Conservation (phyloP, 2,888 invertebrate species). For the Halictus quadricinctus region DNA sequence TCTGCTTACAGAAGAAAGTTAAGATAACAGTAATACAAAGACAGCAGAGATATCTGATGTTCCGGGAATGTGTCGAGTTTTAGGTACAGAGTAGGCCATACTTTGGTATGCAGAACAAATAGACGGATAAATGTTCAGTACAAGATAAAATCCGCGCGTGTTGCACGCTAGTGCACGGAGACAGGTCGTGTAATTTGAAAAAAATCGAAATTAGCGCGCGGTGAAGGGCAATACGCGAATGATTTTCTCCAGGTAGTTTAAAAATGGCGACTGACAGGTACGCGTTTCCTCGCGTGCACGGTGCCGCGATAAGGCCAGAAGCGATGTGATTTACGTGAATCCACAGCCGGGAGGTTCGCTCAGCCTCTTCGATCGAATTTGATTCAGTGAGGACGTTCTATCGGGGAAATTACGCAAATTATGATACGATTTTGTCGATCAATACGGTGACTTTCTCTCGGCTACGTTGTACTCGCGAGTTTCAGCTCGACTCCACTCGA, state of each 20-base stretch:
- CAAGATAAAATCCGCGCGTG: constrained; percentile 35
- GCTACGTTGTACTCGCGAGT: constrained; percentile 40
- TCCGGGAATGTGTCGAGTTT: background rate
- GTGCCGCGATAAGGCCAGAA: constrained; percentile 58
- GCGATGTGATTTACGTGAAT: constrained; percentile 51
- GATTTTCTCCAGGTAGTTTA: constrained; percentile 79
- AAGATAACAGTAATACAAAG: constrained; percentile 28
- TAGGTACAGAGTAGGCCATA: too few species aligned
- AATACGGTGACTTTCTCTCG: constrained; percentile 49
- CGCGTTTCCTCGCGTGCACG: constrained; percentile 71
- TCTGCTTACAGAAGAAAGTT: background rate
- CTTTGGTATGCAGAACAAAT: background rate
- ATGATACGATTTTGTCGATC: constrained; percentile 49
- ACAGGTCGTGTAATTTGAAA: constrained; percentile 40
- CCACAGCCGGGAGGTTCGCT: constrained; percentile 15
- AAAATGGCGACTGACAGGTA: constrained; percentile 80
- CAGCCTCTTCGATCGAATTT: constrained; percentile 21
- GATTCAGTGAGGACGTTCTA: constrained; percentile 25
- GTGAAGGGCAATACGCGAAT: constrained; percentile 65
- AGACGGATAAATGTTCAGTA: background rate
- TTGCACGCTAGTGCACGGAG: constrained; percentile 42
- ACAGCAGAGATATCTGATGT: constrained; percentile 16
- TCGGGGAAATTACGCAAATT: constrained; percentile 29
- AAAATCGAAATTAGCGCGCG: constrained; percentile 45
- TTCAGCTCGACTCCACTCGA: constrained; percentile 18